Evolutionary conservation across 2,888 invertebrate genomes (phyloP).

Genomic region (Agrochola macilenta): DNA sequence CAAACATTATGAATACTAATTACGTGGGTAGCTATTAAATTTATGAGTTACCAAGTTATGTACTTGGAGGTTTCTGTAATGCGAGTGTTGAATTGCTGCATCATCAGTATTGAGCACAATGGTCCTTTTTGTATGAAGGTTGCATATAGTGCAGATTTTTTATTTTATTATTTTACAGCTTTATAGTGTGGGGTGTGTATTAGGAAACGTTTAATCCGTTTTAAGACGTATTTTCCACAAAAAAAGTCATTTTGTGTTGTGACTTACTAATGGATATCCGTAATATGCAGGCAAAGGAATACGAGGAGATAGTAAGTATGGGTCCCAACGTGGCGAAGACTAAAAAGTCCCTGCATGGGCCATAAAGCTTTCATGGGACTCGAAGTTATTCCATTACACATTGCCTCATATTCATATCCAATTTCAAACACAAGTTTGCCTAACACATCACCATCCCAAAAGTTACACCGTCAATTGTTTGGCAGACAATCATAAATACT

Average conservation of each 20-base stretch:
- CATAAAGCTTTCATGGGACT: neutral
- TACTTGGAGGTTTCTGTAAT: conserved; percentile 11
- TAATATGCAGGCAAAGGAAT: neutral
- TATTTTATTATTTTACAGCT: too few species aligned
- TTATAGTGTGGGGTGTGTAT: too few species aligned
- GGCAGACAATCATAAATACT: conserved; percentile 30
- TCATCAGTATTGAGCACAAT: neutral
- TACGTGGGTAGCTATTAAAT: conserved; percentile 2
- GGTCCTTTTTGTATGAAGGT: neutral
- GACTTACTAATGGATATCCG: neutral
- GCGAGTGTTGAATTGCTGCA: neutral
- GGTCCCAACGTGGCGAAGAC: neutral
- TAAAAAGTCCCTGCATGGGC: neutral
- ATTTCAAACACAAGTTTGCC: neutral
- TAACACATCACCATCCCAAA: neutral
- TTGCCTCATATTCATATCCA: neutral
- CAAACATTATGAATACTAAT: conserved; percentile 18
- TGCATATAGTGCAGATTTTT: neutral
- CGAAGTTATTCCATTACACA: too few species aligned
- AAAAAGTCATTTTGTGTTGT: neutral
- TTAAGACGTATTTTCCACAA: neutral
- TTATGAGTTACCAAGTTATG: conserved; percentile 14
- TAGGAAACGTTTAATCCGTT: neutral
- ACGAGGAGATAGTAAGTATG: neutral
- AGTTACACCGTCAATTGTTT: neutral